Conservation (phyloP, 23 tunicate genomes). For the Ascidia mentula region DNA sequence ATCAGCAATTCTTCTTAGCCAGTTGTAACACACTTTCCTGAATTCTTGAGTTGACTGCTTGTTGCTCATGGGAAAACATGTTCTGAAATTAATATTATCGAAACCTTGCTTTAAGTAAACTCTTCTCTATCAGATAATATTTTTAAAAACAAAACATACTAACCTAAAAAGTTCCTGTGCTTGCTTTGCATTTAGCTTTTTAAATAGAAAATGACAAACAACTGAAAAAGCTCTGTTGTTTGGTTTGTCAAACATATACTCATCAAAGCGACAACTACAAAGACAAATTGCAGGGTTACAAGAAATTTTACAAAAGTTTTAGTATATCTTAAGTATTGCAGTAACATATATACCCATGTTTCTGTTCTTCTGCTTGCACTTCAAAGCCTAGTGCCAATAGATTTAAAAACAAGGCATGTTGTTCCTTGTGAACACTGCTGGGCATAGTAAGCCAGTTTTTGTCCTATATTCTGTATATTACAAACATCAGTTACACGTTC, state of each 20-base stretch:
- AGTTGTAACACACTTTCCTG: conserved; percentile 40
- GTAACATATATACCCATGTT: conserved; percentile 37
- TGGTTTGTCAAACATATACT: conserved; percentile 52
- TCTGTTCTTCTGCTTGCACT: conserved; percentile 11
- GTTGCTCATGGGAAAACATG: conserved; percentile 45
- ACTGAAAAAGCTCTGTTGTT: conserved; percentile 63
- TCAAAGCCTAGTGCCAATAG: conserved; percentile 41
- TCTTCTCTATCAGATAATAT: no score
- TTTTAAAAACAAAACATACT: background rate
- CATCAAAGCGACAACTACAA: conserved; percentile 42
- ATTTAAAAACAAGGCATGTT: conserved; percentile 13
- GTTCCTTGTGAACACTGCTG: conserved; percentile 10
- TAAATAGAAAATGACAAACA: conserved; percentile 35
- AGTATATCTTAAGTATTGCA: background rate
- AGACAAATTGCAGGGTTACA: background rate
- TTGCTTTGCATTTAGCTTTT: conserved; percentile 31
- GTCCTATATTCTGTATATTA: no score
- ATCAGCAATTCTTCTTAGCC: conserved; percentile 48
- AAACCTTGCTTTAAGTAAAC: background rate
- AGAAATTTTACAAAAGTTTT: background rate
- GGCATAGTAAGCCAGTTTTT: no score
- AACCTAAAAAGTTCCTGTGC: conserved; percentile 43
- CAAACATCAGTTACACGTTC: no score
- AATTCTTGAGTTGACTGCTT: conserved; percentile 43
- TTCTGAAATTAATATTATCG: conserved; percentile 10